Base-by-base conservation (phyloP, 2,113 vertebrate genomes). In the Actinemys pallida region DNA sequence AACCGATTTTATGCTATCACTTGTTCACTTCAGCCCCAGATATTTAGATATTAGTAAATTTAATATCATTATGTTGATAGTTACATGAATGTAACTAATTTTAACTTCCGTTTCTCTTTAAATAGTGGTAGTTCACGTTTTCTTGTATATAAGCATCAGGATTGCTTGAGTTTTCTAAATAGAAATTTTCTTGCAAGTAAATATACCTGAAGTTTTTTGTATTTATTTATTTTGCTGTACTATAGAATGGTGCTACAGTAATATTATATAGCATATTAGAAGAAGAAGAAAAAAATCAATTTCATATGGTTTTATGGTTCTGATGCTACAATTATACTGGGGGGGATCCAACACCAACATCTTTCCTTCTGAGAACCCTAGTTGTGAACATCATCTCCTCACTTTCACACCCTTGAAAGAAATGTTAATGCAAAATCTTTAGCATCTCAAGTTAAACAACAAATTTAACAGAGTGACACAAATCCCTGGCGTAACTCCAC, bases 41-140 rank as follows among this genome's bases (percentile, higher is more conserved):
- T 69, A 13, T 93, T 88, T 91, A 80, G 56, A 47, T 92, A 86
- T 89, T 90, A 93, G 92, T 96, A 65, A 87, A 62, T 88, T 80
- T 52, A 81, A 72, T 92, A 49, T 84, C 27, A 94, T 95, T 93
- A 69, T 42, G n/a, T 62, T 93, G 72, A 25, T 89, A 84, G 35
- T 93, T 88, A 45, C 4, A 10, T 91, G 80, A 91, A 62, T 62
- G 83, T 29, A 54, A 84, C 86, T 47, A 90, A 84, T 87, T 42
- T 92, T 10, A 84, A 62, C 88, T 81, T 94, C 72, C 88, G 1
- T 42, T 92, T 75, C 50, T 52, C 5, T 75, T 16, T 52, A 16
- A 14, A 14, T 14, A 52, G 50, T 4, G 50, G 50, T 52, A 52
- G 50, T 52, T 52, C 50, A 16, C 14, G 50, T 52, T 52, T n/a